Conservation (phyloP, 2,113 vertebrate genomes). For the Cephalopterus ornatus region DNA sequence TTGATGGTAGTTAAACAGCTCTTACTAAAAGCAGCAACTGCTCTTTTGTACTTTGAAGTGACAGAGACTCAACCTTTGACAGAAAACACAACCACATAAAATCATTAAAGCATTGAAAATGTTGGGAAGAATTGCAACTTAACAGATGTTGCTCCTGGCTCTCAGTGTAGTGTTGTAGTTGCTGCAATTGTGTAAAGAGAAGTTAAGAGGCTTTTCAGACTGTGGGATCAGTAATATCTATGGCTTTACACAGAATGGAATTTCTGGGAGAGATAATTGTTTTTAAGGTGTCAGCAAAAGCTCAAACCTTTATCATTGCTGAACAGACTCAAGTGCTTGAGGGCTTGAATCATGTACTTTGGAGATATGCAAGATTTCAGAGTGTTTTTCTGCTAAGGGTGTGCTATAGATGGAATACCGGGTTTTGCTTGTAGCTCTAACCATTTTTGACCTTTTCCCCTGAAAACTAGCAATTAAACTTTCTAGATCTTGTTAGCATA, state of each 20-base stretch:
- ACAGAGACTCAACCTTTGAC: not conserved
- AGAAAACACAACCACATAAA: not conserved
- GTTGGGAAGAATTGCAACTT: not conserved
- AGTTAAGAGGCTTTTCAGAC: not conserved
- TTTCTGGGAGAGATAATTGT: not conserved
- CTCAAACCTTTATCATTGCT: constrained; percentile 8
- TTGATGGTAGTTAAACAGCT: not conserved
- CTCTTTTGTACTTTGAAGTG: not conserved
- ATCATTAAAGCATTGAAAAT: not conserved
- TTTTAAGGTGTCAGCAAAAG: constrained; percentile 17
- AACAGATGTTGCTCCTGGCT: not conserved
- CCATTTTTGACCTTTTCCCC: not conserved
- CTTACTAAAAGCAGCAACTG: not conserved
- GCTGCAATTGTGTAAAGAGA: not conserved
- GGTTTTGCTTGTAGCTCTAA: not conserved
- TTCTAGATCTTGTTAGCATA: not conserved
- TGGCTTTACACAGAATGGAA: not conserved
- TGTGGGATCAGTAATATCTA: not conserved
- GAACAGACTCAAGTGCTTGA: constrained; percentile 25
- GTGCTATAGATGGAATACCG: not conserved
- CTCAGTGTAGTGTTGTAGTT: not conserved
- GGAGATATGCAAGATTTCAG: not conserved
- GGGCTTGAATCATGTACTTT: not conserved
- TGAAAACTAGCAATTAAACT: not conserved
- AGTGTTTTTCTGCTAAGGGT: not conserved